Evolutionary conservation across 2,888 invertebrate species (phyloP).

Genomic region (Nemapogon koenigi): DNA sequence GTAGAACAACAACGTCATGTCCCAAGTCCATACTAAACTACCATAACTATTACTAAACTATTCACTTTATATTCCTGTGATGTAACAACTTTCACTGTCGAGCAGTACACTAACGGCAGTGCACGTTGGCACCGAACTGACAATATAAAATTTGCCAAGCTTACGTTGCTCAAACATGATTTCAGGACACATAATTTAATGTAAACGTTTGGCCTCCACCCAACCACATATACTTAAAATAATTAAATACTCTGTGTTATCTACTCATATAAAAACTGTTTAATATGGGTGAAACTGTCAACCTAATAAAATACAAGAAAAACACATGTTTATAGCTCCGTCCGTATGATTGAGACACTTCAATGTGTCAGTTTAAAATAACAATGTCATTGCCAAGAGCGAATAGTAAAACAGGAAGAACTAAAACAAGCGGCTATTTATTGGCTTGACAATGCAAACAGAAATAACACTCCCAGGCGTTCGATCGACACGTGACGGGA

Average conservation of each 20-base stretch:
- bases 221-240: too few species aligned
- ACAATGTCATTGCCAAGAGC: constrained; percentile 52
- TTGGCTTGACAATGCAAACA: constrained; percentile 35
- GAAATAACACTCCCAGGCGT: constrained; percentile 54
- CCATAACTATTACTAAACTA: neutral
- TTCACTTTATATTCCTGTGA: neutral
- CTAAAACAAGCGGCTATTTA: constrained; percentile 40
- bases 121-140: constrained; percentile 25
- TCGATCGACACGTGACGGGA: constrained; percentile 22
- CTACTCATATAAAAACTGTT: too few species aligned
- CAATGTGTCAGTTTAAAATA: too few species aligned
- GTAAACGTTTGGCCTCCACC: constrained; percentile 40
- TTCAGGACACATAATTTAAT: constrained; percentile 44
- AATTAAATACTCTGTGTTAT: too few species aligned
- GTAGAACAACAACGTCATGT: neutral
- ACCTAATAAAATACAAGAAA: too few species aligned
- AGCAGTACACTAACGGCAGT: neutral
- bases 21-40: neutral
- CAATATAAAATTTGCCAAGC: constrained; percentile 41
- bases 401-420: constrained; percentile 42
- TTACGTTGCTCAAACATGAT: constrained; percentile 35
- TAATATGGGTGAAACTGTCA: too few species aligned
- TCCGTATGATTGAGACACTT: too few species aligned
- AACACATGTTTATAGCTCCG: too few species aligned
- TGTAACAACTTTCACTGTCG: constrained; percentile 1